A percentile compares a stretch with the other conserved stretches of the same genome.
phyloP scores from a whole-genome alignment of 2,888 invertebrate genomes.

The Phymatocera aterrima region DNA sequence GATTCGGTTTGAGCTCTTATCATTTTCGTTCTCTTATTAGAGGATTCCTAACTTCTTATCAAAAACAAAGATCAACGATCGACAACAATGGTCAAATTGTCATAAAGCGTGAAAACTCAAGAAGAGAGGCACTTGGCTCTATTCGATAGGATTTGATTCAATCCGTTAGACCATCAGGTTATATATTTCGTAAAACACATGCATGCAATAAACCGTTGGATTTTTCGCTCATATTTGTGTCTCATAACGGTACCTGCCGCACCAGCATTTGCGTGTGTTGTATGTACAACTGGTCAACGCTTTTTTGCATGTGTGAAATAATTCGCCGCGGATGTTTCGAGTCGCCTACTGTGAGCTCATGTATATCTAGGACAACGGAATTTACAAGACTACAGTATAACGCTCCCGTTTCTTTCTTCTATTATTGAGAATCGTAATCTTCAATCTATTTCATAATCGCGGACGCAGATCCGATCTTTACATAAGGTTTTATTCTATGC shows the following conservation, averaged over 20 bases:
- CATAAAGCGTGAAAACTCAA: background rate
- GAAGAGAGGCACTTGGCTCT: background rate
- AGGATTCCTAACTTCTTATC: background rate
- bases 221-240: conserved; percentile 59
- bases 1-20: background rate
- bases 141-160: background rate
- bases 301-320: conserved; percentile 52
- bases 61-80: background rate
- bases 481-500: background rate
- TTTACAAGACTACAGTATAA: background rate
- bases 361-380: conserved; percentile 46
- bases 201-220: conserved; percentile 62
- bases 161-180: conserved; percentile 20
- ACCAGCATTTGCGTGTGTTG: background rate
- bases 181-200: conserved; percentile 41
- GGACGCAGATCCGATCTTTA: background rate
- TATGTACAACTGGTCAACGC: conserved; percentile 16
- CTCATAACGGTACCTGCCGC: conserved; percentile 53
- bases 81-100: no score
- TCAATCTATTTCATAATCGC: background rate
- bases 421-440: background rate
- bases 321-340: conserved; percentile 48
- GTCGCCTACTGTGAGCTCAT: conserved; percentile 48
- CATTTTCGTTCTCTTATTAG: no score
- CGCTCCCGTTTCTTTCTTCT: background rate